Percentiles rank a stretch among this genome's conserved stretches.
phyloP scores from a whole-genome alignment of 2,797 vertebrate genomes.

The Notoglanidium macrostoma region DNA sequence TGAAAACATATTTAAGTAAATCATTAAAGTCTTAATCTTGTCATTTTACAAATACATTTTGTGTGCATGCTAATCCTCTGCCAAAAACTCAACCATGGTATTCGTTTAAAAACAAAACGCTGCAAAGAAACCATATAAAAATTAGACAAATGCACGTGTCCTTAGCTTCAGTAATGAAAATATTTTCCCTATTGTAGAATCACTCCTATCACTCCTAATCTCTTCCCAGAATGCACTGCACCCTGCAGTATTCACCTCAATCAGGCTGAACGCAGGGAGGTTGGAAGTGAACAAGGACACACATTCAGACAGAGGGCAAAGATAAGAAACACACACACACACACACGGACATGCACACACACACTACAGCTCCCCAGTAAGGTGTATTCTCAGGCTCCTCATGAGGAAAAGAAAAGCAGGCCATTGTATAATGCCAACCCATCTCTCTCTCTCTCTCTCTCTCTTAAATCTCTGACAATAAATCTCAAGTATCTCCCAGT shows the following conservation, averaged over 20 bases:
- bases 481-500: conserved; percentile 32
- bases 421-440: neutral
- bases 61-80: neutral
- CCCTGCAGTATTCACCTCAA: conserved; percentile 18
- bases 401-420: conserved; percentile 16
- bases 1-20: too few relatives aligned
- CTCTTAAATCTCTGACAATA: conserved; percentile 30
- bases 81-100: neutral
- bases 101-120: neutral
- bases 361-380: neutral
- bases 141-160: too few relatives aligned
- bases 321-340: conserved; percentile 25
- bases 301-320: conserved; percentile 36
- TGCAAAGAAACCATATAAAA: neutral
- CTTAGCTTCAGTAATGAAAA: neutral
- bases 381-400: neutral
- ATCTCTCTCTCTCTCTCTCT: neutral
- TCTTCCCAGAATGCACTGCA: conserved; percentile 50
- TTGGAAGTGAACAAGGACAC: conserved; percentile 42
- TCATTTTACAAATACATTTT: neutral
- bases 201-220: neutral
- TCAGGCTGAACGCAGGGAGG: conserved; percentile 24
- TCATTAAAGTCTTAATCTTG: neutral
- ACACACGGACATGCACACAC: neutral
- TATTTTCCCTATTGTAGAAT: neutral